Conservation (phyloP, 2,113 vertebrate species). For the Psilopogon haemacephalus region DNA sequence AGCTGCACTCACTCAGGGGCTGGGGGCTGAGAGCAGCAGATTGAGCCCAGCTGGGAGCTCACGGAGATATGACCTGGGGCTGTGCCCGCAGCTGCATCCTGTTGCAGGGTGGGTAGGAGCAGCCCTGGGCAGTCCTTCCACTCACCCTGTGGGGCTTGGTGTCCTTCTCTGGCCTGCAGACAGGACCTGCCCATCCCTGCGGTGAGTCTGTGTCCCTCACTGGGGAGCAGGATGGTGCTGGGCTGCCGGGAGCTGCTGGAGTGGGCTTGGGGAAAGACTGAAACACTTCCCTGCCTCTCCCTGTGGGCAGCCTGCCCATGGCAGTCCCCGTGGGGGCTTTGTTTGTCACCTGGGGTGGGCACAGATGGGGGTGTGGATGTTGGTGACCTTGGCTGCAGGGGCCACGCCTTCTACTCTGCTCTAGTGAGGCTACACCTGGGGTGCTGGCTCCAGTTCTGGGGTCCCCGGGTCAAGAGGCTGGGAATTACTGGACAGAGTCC, state of each 20-base stretch:
- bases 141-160: accelerated
- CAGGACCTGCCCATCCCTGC: accelerated
- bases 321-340: background rate
- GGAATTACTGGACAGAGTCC: too few relatives aligned
- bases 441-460: too few relatives aligned
- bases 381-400: background rate
- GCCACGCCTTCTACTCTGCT: too few relatives aligned
- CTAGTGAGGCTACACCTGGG: too few relatives aligned
- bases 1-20: background rate
- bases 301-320: background rate
- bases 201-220: background rate
- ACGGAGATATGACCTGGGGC: background rate
- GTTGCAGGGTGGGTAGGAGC: background rate
- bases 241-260: background rate
- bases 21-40: background rate
- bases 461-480: too few relatives aligned
- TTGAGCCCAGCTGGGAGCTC: background rate
- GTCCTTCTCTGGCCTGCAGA: accelerated
- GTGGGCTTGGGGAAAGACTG: background rate
- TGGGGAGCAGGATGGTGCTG: background rate
- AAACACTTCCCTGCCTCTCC: accelerated
- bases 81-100: background rate
- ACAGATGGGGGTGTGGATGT: accelerated
- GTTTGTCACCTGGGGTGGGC: background rate
- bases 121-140: accelerated